Percentiles rank a stretch among this genome's conserved stretches.
Evolutionary conservation across 2,888 invertebrate genomes (phyloP).

Genomic region (Troglohyphantes excavatus): DNA sequence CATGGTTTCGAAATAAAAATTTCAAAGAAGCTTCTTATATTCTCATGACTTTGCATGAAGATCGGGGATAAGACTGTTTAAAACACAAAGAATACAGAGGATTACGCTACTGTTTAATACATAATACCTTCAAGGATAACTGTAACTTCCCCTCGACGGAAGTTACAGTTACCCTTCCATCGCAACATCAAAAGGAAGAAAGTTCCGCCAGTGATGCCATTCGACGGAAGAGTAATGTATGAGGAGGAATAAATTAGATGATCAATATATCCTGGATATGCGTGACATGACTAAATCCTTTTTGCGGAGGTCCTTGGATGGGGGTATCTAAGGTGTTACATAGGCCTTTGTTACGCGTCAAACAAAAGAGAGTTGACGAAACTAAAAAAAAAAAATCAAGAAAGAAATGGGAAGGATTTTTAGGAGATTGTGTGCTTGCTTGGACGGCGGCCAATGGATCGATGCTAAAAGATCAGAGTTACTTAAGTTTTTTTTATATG

Average conservation of each 20-base stretch:
- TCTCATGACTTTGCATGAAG: too few species aligned
- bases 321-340: conserved; percentile 4
- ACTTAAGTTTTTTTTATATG: neutral
- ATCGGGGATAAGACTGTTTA: too few species aligned
- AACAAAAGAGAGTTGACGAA: neutral
- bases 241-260: conserved; percentile 5
- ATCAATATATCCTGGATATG: conserved; percentile 2
- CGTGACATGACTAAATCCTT: conserved; percentile 5
- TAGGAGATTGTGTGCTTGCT: neutral
- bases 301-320: neutral
- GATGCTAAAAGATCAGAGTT: neutral
- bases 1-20: too few species aligned
- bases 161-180: neutral
- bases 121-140: too few species aligned
- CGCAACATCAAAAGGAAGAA: neutral
- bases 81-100: too few species aligned
- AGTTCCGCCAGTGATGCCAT: neutral
- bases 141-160: neutral
- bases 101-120: too few species aligned
- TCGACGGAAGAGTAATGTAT: neutral
- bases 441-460: conserved; percentile 14
- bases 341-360: neutral
- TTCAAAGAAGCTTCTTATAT: too few species aligned
- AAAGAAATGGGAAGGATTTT: neutral
- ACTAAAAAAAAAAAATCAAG: neutral